A percentile compares a stretch with the other conserved stretches of the same genome.
phyloP scores from a whole-genome alignment of 2,888 invertebrate species.

The Zaprionus bogoriensis region DNA sequence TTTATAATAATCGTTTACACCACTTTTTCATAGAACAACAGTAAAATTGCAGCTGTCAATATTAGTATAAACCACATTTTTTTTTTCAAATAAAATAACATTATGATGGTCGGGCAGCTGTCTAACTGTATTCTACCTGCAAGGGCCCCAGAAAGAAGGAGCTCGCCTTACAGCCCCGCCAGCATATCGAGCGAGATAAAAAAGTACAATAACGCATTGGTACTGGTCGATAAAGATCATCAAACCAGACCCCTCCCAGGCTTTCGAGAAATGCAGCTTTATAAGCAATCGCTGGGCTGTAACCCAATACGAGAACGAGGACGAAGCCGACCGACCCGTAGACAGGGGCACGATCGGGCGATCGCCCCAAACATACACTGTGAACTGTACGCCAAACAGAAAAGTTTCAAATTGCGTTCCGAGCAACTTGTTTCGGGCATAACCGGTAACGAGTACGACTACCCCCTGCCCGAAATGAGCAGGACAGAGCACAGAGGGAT shows the following conservation, averaged over 20 bases:
- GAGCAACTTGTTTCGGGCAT: slow-evolving; percentile 51
- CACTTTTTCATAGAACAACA: background rate
- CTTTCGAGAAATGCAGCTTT: slow-evolving; percentile 19
- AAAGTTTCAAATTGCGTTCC: slow-evolving; percentile 68
- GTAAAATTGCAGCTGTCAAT: background rate
- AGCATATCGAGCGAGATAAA: slow-evolving; percentile 34
- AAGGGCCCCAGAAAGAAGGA: slow-evolving; percentile 19
- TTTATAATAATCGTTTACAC: no score
- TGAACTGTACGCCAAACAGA: slow-evolving; percentile 45
- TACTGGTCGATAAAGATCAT: slow-evolving; percentile 1
- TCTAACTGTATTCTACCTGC: background rate
- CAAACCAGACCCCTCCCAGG: slow-evolving; percentile 9
- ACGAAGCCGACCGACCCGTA: slow-evolving; percentile 60
- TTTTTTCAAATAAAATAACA: background rate
- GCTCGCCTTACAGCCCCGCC: slow-evolving; percentile 29
- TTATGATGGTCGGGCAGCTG: slow-evolving; percentile 40
- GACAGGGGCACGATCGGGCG: slow-evolving; percentile 45
- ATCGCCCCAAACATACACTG: slow-evolving; percentile 54
- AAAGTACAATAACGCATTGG: slow-evolving; percentile 23
- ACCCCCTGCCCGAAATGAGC: background rate
- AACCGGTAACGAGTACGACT: slow-evolving; percentile 54
- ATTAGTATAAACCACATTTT: background rate
- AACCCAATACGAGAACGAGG: slow-evolving; percentile 46
- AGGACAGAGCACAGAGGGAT: slow-evolving; percentile 25
- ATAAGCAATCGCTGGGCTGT: slow-evolving; percentile 35